Percentiles rank a stretch among this genome's conserved stretches.
These are phyloP conservation scores for Nansenia antarctica DNA, from an alignment of 2,113 vertebrate genomes.

Conservation along the genomic window DNA sequence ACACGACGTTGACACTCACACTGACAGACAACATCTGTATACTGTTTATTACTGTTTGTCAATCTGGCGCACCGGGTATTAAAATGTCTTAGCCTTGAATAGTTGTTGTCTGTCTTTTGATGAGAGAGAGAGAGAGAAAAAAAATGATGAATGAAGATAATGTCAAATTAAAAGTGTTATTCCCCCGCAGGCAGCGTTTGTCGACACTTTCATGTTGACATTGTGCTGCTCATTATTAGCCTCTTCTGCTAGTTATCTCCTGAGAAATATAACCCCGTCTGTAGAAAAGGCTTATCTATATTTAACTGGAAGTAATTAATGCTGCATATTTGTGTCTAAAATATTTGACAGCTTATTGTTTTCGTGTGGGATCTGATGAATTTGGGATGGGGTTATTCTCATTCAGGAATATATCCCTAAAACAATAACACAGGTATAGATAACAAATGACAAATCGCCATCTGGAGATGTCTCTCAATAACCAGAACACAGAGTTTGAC, in stretches of 20 bases:
- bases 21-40: neutral
- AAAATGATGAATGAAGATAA: slow-evolving; percentile 48
- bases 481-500: neutral
- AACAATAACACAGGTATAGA: neutral
- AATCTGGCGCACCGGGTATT: too few species aligned
- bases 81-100: slow-evolving; percentile 31
- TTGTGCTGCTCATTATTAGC: slow-evolving; percentile 63
- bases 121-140: too few species aligned
- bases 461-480: too few species aligned
- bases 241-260: slow-evolving; percentile 46
- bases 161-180: slow-evolving; percentile 51
- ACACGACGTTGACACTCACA: neutral
- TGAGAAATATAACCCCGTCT: slow-evolving; percentile 49
- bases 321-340: slow-evolving; percentile 17
- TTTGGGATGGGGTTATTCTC: too few species aligned
- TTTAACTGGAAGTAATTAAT: slow-evolving; percentile 47
- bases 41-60: neutral
- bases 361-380: too few species aligned
- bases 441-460: neutral
- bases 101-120: slow-evolving; percentile 18
- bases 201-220: slow-evolving; percentile 44
- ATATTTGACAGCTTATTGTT: slow-evolving; percentile 6
- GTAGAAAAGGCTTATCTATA: slow-evolving; percentile 48
- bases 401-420: too few species aligned
- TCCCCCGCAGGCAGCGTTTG: neutral